phyloP scores from a whole-genome alignment of 2,888 invertebrate genomes.

The Brachyptera putata region DNA sequence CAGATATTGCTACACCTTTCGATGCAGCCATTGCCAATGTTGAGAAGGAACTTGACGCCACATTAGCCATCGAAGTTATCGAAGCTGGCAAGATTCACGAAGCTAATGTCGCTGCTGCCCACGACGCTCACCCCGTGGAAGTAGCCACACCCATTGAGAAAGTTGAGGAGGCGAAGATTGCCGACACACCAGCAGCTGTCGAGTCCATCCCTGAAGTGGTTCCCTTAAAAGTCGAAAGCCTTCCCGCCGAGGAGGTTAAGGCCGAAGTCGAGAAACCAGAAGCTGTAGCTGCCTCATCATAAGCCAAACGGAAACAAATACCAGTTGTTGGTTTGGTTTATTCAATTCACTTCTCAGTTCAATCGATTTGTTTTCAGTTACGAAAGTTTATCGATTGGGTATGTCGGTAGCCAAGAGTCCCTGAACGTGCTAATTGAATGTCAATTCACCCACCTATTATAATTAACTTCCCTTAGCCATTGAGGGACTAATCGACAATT shows the following conservation, averaged over 20 bases:
- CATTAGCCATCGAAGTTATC: not conserved
- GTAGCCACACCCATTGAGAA: not conserved
- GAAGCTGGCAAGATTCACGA: not conserved
- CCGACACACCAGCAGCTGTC: not conserved
- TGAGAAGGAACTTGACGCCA: not conserved
- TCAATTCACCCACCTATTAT: conserved; percentile 7
- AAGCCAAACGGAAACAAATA: too few species aligned
- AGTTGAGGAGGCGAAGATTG: not conserved
- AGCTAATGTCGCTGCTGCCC: not conserved
- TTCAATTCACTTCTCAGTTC: conserved; percentile 6
- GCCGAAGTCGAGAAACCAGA: not conserved
- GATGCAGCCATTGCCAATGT: not conserved
- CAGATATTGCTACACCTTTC: not conserved
- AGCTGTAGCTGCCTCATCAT: not conserved
- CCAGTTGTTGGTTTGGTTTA: too few species aligned
- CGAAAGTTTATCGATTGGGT: not conserved
- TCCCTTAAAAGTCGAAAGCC: not conserved
- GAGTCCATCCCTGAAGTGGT: conserved; percentile 1
- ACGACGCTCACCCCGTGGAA: not conserved
- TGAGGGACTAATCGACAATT: not conserved
- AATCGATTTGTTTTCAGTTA: not conserved
- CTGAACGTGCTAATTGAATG: conserved; percentile 9
- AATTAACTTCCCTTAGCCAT: conserved; percentile 6
- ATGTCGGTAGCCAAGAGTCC: conserved; percentile 1
- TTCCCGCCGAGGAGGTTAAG: not conserved